Evolutionary conservation across 37 sponge, comb jelly and placozoan species (phyloP), one percentile per base, ranked within the genome.

Genomic region (Hormiphora californensis): DNA sequence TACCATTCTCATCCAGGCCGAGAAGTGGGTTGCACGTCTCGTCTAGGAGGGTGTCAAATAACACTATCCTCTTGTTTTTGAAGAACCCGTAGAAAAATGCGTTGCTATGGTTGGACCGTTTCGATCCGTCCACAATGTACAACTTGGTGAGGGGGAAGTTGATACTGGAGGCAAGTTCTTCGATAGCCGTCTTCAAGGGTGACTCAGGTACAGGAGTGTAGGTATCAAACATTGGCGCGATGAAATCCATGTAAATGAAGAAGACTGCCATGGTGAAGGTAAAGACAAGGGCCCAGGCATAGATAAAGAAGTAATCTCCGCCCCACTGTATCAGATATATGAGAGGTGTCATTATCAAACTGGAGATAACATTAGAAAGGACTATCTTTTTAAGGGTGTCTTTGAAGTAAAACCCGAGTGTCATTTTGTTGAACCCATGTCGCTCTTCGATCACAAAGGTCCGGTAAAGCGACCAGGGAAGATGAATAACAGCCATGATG

Each of bases 341-440:
- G 11, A 87, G 62, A 0, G 57, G 55, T 31, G 81, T 46, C 1
- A 90, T 54, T 25, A 97, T 89, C 0, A 88, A 90, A 63, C 78
- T 78, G 0, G 88, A 30, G 37, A 92, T 90, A 17, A 63, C 36
- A 30, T 88, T 38, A 0, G 81, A 39, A 32, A 97, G 69, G 27
- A 90, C 86, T 17, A 39, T 40, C 35, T 91, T 90, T 88, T 97
- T 97, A 28, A 94, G 15, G 27, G 88, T 63, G 54, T 97, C 99
- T 69, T 93, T 91, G 49, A 94, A 40, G 69, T 92, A 97, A 89
- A 94, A 92, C 40, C 67, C 55, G 1, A 87, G 44, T 0, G 95
- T 94, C 99, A 93, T 92, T 63, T 97, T 97, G 67, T 97, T 97
- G 89, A 97, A 97, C 17, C 98, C 98, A 90, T 97, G 94, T 5